phyloP scores from a whole-genome alignment of 2,797 vertebrate genomes.

The Sebastes variabilis region DNA sequence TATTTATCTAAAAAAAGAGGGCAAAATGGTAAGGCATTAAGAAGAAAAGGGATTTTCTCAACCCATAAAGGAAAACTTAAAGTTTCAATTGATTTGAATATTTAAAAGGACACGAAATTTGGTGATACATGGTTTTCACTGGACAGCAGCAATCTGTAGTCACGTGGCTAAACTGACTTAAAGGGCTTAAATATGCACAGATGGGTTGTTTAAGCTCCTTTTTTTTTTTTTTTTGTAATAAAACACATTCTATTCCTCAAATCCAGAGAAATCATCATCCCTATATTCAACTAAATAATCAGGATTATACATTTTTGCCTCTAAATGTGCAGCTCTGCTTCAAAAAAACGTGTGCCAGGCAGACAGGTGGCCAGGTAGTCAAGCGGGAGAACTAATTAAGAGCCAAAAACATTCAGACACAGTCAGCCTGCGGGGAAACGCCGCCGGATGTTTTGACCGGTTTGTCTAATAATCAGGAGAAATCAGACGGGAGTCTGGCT shows the following conservation, averaged over 20 bases:
- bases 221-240: neutral
- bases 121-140: too few relatives aligned
- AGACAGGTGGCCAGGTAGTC: slow-evolving; percentile 42
- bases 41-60: neutral
- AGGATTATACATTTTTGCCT: neutral
- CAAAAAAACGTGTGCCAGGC: neutral
- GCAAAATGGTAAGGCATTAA: neutral
- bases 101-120: too few relatives aligned
- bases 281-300: neutral
- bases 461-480: slow-evolving; percentile 34
- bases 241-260: neutral
- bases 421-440: slow-evolving; percentile 29
- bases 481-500: slow-evolving; percentile 35
- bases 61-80: too few relatives aligned
- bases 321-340: neutral
- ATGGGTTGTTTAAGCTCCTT: neutral
- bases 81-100: too few relatives aligned
- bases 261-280: neutral
- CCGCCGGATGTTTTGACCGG: slow-evolving; percentile 46
- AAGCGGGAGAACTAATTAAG: slow-evolving; percentile 37
- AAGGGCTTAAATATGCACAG: neutral
- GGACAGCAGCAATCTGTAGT: too few relatives aligned
- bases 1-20: too few relatives aligned
- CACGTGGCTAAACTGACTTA: too few relatives aligned
- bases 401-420: slow-evolving; percentile 23